These are phyloP conservation scores for Drosophila multiciliata DNA, from an alignment of 2,888 invertebrate species.

Conservation along the genomic window DNA sequence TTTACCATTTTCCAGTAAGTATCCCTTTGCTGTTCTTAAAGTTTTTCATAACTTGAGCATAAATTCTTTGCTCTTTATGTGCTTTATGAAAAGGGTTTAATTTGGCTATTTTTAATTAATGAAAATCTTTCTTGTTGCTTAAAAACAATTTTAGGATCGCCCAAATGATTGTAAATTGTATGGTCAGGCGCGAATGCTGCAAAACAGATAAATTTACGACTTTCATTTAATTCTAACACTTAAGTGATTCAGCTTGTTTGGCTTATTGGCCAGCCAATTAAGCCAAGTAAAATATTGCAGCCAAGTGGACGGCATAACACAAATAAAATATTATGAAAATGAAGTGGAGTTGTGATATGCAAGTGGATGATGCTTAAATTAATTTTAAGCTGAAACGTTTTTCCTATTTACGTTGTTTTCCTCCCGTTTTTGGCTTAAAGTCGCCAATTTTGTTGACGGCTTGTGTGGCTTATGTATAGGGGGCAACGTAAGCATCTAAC, in stretches of 20 bases:
- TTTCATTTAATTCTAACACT: constrained; percentile 21
- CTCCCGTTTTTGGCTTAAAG: constrained; percentile 11
- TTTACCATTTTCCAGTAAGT: constrained; percentile 38
- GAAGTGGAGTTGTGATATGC: constrained; percentile 27
- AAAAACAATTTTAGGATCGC: constrained; percentile 32
- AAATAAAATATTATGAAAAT: constrained; percentile 23
- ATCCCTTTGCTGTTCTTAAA: constrained; percentile 30
- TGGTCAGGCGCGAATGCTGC: constrained; percentile 11
- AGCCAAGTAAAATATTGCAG: constrained; percentile 27
- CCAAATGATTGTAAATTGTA: constrained; percentile 38
- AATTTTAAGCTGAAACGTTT: constrained; percentile 32
- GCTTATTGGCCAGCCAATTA: constrained; percentile 58
- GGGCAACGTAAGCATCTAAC: constrained; percentile 20
- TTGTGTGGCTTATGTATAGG: constrained; percentile 32
- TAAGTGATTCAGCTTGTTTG: constrained; percentile 23
- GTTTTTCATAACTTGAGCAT: constrained; percentile 46
- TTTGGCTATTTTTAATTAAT: constrained; percentile 65
- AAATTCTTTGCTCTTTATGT: constrained; percentile 43
- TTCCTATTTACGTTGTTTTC: constrained; percentile 1
- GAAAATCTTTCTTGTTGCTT: constrained; percentile 51
- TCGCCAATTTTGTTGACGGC: constrained; percentile 21
- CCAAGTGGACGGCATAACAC: constrained; percentile 41
- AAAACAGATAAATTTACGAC: constrained; percentile 5
- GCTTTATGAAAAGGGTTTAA: constrained; percentile 56
- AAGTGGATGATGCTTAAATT: constrained; percentile 58